These are phyloP conservation scores for Diorhabda carinulata DNA, from an alignment of 1,140 invertebrate genomes.

Conservation along the genomic window DNA sequence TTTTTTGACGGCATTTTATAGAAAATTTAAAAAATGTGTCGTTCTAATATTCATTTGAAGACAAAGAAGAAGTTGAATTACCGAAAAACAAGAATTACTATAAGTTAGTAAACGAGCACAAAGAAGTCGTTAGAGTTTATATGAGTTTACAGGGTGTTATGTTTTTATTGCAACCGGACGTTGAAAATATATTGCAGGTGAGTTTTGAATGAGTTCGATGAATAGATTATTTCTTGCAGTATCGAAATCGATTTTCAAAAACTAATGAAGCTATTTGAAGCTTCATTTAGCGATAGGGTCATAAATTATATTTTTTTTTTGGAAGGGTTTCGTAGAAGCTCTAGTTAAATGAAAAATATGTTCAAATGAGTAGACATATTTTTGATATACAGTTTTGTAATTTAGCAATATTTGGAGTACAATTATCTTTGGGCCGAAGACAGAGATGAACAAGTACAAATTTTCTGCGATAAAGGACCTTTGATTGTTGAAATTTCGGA, in stretches of 20 bases:
- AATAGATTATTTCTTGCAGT: neutral
- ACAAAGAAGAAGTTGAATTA: neutral
- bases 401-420: slow-evolving; percentile 54
- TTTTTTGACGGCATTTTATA: too few relatives aligned
- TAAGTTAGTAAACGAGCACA: slow-evolving; percentile 71
- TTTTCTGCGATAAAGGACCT: slow-evolving; percentile 68
- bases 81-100: slow-evolving; percentile 57
- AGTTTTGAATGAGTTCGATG: slow-evolving; percentile 18
- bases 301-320: too few relatives aligned
- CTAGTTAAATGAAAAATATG: too few relatives aligned
- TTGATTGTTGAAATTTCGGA: slow-evolving; percentile 68
- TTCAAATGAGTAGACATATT: too few relatives aligned
- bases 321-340: too few relatives aligned
- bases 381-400: too few relatives aligned
- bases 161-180: slow-evolving; percentile 60
- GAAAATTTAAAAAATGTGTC: too few relatives aligned
- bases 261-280: too few relatives aligned
- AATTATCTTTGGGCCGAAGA: slow-evolving; percentile 68
- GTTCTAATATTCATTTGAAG: neutral
- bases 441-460: slow-evolving; percentile 61
- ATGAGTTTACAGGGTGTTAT: slow-evolving; percentile 69
- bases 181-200: slow-evolving; percentile 54
- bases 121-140: slow-evolving; percentile 68
- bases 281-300: too few relatives aligned
- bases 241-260: too few relatives aligned